Base-by-base conservation (phyloP, 2,888 invertebrate genomes). In the Dastarcus helophoroides region DNA sequence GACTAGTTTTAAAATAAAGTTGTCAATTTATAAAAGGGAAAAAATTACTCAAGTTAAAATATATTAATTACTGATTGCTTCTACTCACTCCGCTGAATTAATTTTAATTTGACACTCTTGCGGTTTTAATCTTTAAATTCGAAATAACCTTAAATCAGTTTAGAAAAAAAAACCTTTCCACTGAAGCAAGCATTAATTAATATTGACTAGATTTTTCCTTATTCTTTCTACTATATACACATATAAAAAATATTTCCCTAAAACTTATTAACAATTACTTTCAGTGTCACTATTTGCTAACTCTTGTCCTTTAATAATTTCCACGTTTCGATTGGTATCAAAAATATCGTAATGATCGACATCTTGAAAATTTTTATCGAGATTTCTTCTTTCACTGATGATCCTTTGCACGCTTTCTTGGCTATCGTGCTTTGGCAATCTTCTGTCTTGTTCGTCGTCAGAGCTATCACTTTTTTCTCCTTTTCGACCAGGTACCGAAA, bases 351-450 rank as follows among this genome's bases (percentile, higher is more conserved):
- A 55, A 29, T 51, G 46, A 32, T 55, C 47, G 33, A 56, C 53
- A 42, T 56, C 55, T 40, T 55, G 57, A 3, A 56, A 40, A 33
- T 52, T 58, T 19, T 67, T 60, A 36, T 73, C 73, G 27, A 71
- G 62, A 51, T 71, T 70, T 39, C 73, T 58, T 40, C 73, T 62
- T 53, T 73, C 73, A 6, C 69, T 69, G 44, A 73, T 73, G 32
- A 73, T 71, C 52, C 71, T 68, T 49, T 73, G 67, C 40, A 73
- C 71, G 41, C 68, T 71, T 41, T 73, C 62, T 38, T 59, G 56
- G 15, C 59, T 59, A 38, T 60, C 59, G 43, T 58, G 51, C 36
- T 54, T 53, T 3, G 49, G 48, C 10, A 53, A 41, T 39, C 46
- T 47, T 13, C 44, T 35, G 8, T 29, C 27, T 11, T 33, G 21